Evolutionary conservation across 2,797 vertebrate genomes (phyloP).

Genomic region (Poeciliopsis gracilis): DNA sequence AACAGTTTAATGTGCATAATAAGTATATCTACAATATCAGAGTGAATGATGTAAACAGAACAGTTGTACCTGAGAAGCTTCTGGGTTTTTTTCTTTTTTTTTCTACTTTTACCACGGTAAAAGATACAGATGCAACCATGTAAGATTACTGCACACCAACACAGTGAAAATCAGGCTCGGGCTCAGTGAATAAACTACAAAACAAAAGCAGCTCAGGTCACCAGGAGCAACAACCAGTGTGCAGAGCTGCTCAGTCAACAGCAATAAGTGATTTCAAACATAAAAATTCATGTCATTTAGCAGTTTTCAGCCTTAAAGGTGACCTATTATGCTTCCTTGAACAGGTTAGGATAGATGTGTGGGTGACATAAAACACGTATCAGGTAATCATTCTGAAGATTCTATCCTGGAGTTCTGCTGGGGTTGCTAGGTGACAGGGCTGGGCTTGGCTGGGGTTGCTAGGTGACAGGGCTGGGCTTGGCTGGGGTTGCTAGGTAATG

Average conservation of each 20-base stretch:
- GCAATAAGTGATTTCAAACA: slow-evolving; percentile 67
- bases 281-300: neutral
- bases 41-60: slow-evolving; percentile 77
- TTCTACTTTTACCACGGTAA: slow-evolving; percentile 48
- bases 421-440: too few relatives aligned
- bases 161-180: slow-evolving; percentile 56
- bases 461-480: too few relatives aligned
- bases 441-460: too few relatives aligned
- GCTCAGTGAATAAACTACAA: slow-evolving; percentile 54
- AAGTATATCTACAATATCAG: slow-evolving; percentile 71
- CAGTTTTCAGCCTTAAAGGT: slow-evolving; percentile 4
- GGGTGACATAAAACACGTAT: too few relatives aligned
- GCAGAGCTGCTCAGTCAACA: slow-evolving; percentile 43
- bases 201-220: slow-evolving; percentile 24
- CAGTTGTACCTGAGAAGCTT: slow-evolving; percentile 81
- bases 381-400: too few relatives aligned
- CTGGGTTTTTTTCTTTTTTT: slow-evolving; percentile 49
- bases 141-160: slow-evolving; percentile 38
- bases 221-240: neutral
- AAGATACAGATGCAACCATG: slow-evolving; percentile 42
- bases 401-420: too few relatives aligned
- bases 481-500: too few relatives aligned
- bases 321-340: too few relatives aligned
- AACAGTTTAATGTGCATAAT: slow-evolving; percentile 66
- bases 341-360: too few relatives aligned